Conservation (phyloP, 2,113 vertebrate genomes). For the Centropristis striata region DNA sequence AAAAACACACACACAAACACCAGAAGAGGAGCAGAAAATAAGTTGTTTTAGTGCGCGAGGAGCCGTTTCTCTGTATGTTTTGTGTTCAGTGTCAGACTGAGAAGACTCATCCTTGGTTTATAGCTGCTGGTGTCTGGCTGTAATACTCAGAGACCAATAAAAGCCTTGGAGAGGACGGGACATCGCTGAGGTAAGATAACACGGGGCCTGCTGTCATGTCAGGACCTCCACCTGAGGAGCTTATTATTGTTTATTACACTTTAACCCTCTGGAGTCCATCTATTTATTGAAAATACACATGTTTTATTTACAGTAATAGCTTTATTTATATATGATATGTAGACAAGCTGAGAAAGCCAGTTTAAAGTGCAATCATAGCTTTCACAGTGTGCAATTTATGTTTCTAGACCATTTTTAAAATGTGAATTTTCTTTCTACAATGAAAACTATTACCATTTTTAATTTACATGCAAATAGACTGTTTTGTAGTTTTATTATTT, state of each 20-base stretch:
- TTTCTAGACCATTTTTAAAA: no score
- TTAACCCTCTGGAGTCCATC: no score
- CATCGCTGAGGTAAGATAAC: slow-evolving; percentile 58
- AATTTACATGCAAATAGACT: no score
- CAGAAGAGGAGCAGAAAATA: background rate
- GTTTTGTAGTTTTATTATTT: no score
- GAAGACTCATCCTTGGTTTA: slow-evolving; percentile 1
- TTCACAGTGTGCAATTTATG: no score
- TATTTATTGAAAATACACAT: no score
- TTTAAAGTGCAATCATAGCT: no score
- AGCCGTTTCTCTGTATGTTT: background rate
- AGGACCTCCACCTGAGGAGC: slow-evolving; percentile 8
- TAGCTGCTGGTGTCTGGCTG: background rate
- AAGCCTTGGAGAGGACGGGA: slow-evolving; percentile 13
- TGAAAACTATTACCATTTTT: no score
- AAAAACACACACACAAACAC: background rate
- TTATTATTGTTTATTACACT: slow-evolving; percentile 25
- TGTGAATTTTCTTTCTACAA: no score
- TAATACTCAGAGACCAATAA: background rate
- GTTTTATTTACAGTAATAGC: no score
- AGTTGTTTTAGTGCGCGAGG: background rate
- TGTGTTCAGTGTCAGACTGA: background rate
- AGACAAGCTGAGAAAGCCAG: no score
- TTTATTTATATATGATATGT: no score
- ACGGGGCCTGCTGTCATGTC: slow-evolving; percentile 6